A percentile compares a stretch with the other conserved stretches of the same genome.
Conservation (phyloP, 2,797 vertebrate species). For the Epinephelus malabaricus region DNA sequence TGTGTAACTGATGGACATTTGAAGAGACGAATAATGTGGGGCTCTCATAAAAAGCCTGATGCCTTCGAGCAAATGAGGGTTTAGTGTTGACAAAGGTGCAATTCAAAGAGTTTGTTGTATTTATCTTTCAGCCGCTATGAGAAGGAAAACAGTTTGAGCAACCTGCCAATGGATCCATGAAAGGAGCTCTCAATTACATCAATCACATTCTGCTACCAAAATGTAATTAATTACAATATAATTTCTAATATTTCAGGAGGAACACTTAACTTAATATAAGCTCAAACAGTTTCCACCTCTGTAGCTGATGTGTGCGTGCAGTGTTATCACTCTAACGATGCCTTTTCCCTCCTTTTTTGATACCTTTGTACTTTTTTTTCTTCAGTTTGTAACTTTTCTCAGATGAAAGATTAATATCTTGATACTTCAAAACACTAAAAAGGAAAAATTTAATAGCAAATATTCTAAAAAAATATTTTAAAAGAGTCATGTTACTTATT, state of each 20-base stretch:
- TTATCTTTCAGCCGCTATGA: slow-evolving; percentile 49
- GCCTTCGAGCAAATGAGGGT: slow-evolving; percentile 61
- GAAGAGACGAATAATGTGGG: slow-evolving; percentile 36
- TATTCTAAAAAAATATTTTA: slow-evolving; percentile 42
- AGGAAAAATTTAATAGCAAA: slow-evolving; percentile 29
- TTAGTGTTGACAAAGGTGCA: slow-evolving; percentile 36
- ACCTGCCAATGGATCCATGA: slow-evolving; percentile 33
- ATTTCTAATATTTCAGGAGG: slow-evolving; percentile 40
- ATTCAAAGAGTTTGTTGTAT: slow-evolving; percentile 42
- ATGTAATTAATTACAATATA: slow-evolving; percentile 13
- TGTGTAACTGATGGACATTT: slow-evolving; percentile 32
- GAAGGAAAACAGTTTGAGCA: slow-evolving; percentile 26
- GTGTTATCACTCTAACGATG: slow-evolving; percentile 56
- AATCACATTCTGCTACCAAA: slow-evolving; percentile 50
- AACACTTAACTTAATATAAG: slow-evolving; percentile 57
- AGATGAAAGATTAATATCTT: slow-evolving; percentile 28
- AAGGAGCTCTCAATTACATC: slow-evolving; percentile 25
- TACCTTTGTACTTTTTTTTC: slow-evolving; percentile 69
- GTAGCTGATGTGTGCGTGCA: slow-evolving; percentile 53
- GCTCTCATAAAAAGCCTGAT: slow-evolving; percentile 47
- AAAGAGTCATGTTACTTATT: slow-evolving; percentile 38
- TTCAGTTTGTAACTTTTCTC: slow-evolving; percentile 41
- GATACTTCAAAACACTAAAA: slow-evolving; percentile 34
- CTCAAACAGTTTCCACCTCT: slow-evolving; percentile 63
- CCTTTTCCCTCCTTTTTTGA: slow-evolving; percentile 57